Percentiles rank a stretch among this genome's conserved stretches.
Evolutionary conservation across 2,113 vertebrate genomes (phyloP).

Genomic region (Malurus cyaneus): DNA sequence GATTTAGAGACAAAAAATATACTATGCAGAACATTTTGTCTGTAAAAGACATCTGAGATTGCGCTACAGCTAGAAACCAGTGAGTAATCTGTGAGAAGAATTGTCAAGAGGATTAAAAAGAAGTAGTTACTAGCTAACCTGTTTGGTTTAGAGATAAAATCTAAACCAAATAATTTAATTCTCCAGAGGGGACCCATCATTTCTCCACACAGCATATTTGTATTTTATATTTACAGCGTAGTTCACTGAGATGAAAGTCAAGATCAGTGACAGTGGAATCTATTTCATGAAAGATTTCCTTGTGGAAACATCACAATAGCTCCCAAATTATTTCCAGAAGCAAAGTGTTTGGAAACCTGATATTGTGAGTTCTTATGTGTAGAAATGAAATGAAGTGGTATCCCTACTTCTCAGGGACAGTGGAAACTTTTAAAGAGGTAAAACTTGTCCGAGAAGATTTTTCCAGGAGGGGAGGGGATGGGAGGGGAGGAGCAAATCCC

Average conservation of each 20-base stretch:
- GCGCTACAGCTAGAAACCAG: background rate
- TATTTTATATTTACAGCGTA: background rate
- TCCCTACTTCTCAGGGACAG: background rate
- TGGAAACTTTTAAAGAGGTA: background rate
- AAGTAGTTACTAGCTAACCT: background rate
- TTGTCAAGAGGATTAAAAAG: slow-evolving; percentile 28
- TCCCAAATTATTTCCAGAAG: background rate
- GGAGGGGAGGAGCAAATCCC: background rate
- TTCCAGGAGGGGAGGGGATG: too few species aligned
- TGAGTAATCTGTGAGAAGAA: background rate
- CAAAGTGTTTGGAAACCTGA: background rate
- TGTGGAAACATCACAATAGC: background rate
- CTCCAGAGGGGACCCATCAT: background rate
- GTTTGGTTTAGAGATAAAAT: background rate
- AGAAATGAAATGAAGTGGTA: background rate
- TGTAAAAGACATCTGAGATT: too few species aligned
- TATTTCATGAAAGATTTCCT: background rate
- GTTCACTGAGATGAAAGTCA: background rate
- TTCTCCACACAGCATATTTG: background rate
- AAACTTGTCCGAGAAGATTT: background rate
- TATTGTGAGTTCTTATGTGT: background rate
- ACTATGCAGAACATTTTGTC: too few species aligned
- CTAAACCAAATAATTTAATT: background rate
- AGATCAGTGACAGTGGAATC: background rate
- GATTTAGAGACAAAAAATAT: too few species aligned